These are phyloP conservation scores for Drosophila neocordata DNA, from an alignment of 1,140 invertebrate species.

Conservation along the genomic window DNA sequence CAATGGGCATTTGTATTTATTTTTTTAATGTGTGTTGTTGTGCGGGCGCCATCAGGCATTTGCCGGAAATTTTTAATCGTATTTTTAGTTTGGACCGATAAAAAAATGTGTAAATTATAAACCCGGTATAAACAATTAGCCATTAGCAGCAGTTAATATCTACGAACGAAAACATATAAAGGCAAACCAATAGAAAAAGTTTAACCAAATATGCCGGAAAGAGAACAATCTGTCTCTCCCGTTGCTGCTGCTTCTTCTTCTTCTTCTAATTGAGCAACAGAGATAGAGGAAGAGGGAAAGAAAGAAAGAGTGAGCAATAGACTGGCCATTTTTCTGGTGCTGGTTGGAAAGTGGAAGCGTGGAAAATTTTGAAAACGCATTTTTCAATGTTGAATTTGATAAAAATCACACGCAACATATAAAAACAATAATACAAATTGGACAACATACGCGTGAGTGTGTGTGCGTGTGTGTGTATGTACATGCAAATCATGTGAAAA, in stretches of 20 bases:
- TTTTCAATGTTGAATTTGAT: background rate
- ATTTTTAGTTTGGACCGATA: background rate
- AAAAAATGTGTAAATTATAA: background rate
- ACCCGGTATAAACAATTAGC: background rate
- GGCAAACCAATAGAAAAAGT: background rate
- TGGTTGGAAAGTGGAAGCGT: conserved; percentile 9
- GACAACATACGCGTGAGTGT: conserved; percentile 13
- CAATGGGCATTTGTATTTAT: conserved; percentile 6
- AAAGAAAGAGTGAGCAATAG: conserved; percentile 1
- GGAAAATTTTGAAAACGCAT: background rate
- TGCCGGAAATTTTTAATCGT: conserved; percentile 5
- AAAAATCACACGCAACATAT: background rate
- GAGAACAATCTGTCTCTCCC: conserved; percentile 8
- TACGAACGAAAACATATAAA: background rate
- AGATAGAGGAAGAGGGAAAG: background rate
- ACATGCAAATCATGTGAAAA: conserved; percentile 75
- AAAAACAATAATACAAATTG: background rate
- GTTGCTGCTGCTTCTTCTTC: background rate
- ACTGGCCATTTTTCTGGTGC: conserved; percentile 5
- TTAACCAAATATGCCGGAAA: conserved; percentile 2
- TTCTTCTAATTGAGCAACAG: conserved; percentile 2
- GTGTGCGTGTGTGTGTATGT: conserved; percentile 39
- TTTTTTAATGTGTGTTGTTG: conserved; percentile 12
- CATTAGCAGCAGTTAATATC: background rate
- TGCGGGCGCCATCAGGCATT: conserved; percentile 7